phyloP scores from a whole-genome alignment of 2,113 vertebrate genomes.

The Elgaria multicarinata region DNA sequence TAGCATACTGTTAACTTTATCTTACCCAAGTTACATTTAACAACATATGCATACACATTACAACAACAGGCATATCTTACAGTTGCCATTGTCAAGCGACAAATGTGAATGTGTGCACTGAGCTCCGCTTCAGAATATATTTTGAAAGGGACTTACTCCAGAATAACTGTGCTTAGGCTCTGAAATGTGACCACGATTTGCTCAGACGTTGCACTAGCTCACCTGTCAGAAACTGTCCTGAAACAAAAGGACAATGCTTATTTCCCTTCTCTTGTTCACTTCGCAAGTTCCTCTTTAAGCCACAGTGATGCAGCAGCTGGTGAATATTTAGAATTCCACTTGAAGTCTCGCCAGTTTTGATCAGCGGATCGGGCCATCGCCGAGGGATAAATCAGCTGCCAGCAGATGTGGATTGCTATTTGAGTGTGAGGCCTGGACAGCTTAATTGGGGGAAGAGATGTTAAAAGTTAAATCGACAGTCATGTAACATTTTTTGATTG shows the following conservation, averaged over 20 bases:
- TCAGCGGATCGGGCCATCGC: constrained; percentile 9
- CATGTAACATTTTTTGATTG: constrained; percentile 12
- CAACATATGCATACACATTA: too few relatives aligned
- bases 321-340: constrained; percentile 15
- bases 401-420: not conserved
- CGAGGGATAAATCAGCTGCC: constrained; percentile 21
- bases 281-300: not conserved
- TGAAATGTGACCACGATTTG: not conserved
- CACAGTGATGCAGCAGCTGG: constrained; percentile 3
- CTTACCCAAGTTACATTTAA: too few relatives aligned
- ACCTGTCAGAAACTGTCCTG: not conserved
- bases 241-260: constrained; percentile 2
- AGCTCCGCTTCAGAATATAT: not conserved
- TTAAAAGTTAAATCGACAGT: constrained; percentile 10
- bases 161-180: not conserved
- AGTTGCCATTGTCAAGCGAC: not conserved
- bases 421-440: not conserved
- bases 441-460: constrained; percentile 5
- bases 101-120: not conserved
- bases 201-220: not conserved
- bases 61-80: too few relatives aligned
- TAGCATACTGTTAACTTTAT: too few relatives aligned
- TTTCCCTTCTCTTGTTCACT: not conserved
- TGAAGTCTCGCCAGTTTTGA: constrained; percentile 37
- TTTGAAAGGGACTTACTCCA: not conserved